phyloP scores from a whole-genome alignment of 2,113 vertebrate species.

The Cyphomyrus discorhynchus region DNA sequence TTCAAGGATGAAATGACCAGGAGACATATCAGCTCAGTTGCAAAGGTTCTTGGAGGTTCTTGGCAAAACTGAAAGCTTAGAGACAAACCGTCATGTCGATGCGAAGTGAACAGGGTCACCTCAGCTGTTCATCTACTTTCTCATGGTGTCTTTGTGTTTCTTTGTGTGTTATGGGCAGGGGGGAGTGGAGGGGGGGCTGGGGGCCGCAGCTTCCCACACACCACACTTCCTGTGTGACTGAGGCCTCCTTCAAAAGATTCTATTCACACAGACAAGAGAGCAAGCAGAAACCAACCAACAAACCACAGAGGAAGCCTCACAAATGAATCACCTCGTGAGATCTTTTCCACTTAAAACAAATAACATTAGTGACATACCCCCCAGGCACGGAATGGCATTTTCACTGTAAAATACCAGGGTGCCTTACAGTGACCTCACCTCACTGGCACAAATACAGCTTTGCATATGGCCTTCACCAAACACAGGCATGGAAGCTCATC shows the following conservation, averaged over 20 bases:
- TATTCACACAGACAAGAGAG: conserved; percentile 41
- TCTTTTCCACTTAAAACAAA: conserved; percentile 4
- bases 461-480: neutral
- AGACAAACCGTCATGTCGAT: neutral
- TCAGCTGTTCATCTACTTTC: neutral
- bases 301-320: neutral
- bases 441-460: neutral
- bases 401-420: neutral
- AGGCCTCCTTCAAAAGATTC: conserved; percentile 32
- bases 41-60: too few species aligned
- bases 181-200: neutral
- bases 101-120: neutral
- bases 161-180: neutral
- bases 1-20: neutral
- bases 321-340: conserved; percentile 9
- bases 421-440: neutral
- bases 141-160: neutral
- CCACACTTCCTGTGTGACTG: conserved; percentile 40
- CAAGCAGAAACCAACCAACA: neutral
- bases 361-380: neutral
- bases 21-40: neutral
- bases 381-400: neutral
- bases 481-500: neutral
- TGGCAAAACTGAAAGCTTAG: neutral
- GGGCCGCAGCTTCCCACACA: conserved; percentile 31